These are phyloP conservation scores for Gymnopithys bicolor DNA, from an alignment of 2,797 vertebrate genomes.

Conservation along the genomic window DNA sequence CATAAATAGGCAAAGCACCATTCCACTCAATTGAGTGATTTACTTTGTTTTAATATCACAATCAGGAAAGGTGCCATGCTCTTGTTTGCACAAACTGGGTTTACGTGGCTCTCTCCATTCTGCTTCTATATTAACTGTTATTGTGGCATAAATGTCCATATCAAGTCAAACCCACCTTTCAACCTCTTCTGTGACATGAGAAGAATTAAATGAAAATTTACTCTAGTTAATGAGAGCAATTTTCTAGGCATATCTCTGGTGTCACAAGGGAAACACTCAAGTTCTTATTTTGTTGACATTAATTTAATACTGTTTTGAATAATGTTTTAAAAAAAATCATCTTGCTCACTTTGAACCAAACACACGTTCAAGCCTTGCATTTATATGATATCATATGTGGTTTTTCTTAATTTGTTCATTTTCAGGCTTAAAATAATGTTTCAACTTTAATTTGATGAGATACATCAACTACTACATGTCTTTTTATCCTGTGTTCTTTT, in stretches of 20 bases:
- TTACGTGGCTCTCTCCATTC: background rate
- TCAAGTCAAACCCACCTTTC: background rate
- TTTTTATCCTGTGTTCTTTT: background rate
- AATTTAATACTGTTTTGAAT: background rate
- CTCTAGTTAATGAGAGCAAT: background rate
- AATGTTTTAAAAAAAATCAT: background rate
- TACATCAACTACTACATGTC: background rate
- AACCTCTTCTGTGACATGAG: background rate
- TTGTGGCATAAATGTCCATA: background rate
- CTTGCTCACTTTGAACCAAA: background rate
- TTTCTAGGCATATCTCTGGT: background rate
- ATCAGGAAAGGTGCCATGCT: background rate
- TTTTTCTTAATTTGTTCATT: background rate
- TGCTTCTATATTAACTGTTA: background rate
- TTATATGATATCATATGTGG: background rate
- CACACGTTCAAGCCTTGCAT: background rate
- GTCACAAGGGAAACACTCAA: background rate
- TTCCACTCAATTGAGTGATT: background rate
- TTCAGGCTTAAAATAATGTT: background rate
- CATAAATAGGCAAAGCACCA: background rate
- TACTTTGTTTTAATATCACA: background rate
- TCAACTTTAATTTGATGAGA: background rate
- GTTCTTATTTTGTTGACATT: background rate
- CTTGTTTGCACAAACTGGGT: background rate
- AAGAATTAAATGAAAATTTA: background rate